These are phyloP conservation scores for Drosophila quinaria DNA, from an alignment of 2,888 invertebrate species.

Conservation along the genomic window DNA sequence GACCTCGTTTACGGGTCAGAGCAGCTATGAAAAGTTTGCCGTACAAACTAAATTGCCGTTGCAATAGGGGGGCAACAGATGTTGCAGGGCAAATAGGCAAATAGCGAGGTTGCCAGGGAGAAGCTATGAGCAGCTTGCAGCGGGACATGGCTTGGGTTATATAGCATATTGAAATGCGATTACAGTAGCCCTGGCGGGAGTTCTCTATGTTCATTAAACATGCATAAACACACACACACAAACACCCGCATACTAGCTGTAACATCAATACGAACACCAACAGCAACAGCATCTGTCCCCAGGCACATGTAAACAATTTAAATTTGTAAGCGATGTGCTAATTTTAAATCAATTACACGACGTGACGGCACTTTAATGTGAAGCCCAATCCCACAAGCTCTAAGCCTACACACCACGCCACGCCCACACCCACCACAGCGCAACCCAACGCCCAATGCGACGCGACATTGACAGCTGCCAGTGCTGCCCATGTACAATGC, in stretches of 20 bases:
- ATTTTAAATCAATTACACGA: conserved; percentile 78
- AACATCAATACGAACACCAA: background rate
- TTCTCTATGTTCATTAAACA: conserved; percentile 75
- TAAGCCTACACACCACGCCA: background rate
- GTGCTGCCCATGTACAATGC: conserved; percentile 45
- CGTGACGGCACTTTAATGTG: conserved; percentile 70
- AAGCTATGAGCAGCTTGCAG: conserved; percentile 40
- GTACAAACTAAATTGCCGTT: conserved; percentile 77
- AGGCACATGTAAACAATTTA: conserved; percentile 79
- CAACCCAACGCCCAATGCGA: conserved; percentile 10
- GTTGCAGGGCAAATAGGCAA: conserved; percentile 8
- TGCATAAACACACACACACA: conserved; percentile 64
- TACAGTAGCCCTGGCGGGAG: conserved; percentile 68
- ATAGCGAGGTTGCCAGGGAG: background rate
- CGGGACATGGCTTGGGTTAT: conserved; percentile 51
- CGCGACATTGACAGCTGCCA: conserved; percentile 49
- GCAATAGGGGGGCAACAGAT: conserved; percentile 31
- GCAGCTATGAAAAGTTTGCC: conserved; percentile 74
- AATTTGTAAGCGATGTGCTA: conserved; percentile 78
- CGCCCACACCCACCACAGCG: conserved; percentile 2
- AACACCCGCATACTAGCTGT: conserved; percentile 11
- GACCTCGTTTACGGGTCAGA: conserved; percentile 79
- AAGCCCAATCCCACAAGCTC: conserved; percentile 39
- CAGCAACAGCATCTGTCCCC: conserved; percentile 65
- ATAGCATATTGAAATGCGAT: conserved; percentile 78